Evolutionary conservation across 2,113 vertebrate genomes (phyloP), one percentile per base, ranked within the genome.

Genomic region (Quiscalus mexicanus): DNA sequence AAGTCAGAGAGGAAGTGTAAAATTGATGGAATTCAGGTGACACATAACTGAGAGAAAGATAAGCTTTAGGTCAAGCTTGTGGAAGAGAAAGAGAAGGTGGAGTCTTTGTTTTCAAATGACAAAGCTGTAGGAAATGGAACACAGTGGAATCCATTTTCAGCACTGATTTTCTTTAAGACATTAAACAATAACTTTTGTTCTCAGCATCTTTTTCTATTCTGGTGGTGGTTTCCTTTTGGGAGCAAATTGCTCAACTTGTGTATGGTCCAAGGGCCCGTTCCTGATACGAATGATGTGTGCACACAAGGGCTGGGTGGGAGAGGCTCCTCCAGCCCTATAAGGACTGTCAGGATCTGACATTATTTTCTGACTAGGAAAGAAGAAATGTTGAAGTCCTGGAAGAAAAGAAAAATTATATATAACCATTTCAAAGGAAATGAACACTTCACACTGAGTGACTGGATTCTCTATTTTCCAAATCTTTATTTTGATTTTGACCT

Each of bases 141-240:
- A 84, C 42, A 84, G 60, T 71, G 64, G 56, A 93, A 95, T 60
- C 35, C 86, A 77, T 87, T 95, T 90, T 95, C 89, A 95, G 63
- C 91, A 75, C 68, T 60, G 73, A 90, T 95, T 89, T 95, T 55
- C 86, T 93, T 93, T 84, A 93, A 91, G 89, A 78, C 56, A 89
- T 87, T 87, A 93, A 95, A 95, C 73, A 95, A 90, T 95, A 81
- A 95, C 86, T 93, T 96, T 96, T 95, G 76, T 95, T 96, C 93
- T 78, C 24, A 0, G 82, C 73, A 92, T 97, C 80, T 93, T 94
- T 95, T 96, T 95, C 89, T 95, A 41, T 73, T 95, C 80, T 89
- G 35, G 44, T 87, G 68, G 60, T 84, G 84, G 76, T 91, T 96
- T 91, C 69, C n/a, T 92, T 86, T 87, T 89, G 73, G 83, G 89